Evolutionary conservation across 2,113 vertebrate species (phyloP), one percentile per base, ranked within the genome.

Genomic region (Megaptera novaeangliae): DNA sequence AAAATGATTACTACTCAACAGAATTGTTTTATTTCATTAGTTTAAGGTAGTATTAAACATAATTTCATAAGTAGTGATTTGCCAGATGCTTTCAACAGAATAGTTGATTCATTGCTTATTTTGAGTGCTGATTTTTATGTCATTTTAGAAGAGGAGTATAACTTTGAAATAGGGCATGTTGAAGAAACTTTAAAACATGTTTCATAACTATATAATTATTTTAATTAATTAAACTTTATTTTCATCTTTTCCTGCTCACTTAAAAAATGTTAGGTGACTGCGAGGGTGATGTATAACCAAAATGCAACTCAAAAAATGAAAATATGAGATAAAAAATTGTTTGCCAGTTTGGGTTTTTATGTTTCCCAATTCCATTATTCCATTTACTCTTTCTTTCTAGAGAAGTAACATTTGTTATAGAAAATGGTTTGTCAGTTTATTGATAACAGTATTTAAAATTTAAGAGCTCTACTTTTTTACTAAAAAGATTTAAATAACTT

Each of bases 11-110:
- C 88, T 88, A 69, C 74, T 82, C 44, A 77, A 94, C 59, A 95
- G 78, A 97, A 95, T 80, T 85, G 68, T 96, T 97, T 91, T 97
- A 94, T 95, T 97, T 97, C 75, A 92, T 96, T 98, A 97, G 68
- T 68, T 97, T 95, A 91, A 95, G 68, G 44, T 97, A 81, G 63
- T 77, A 93, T 93, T 92, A 96, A 96, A 78, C 81, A 95, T 94
- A 88, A 94, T 97, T 95, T 92, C 23, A 29, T 94, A 91, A 88
- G 77, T 68, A 96, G 75, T 91, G 63, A 95, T 91, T 95, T 96
- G 27, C 52, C 59, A 87, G 59, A 55, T 90, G 77, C 69, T 96
- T 97, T 97, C 89, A 96, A 77, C 74, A 80, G 57, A 97, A 92
- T 68, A 92, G 41, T 93, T 96, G 39, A 93, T 94, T 84, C 46